Percentiles rank a stretch among this genome's conserved stretches.
Evolutionary conservation across 2,888 invertebrate species (phyloP).

Genomic region (Caenorhabditis zanzibari): DNA sequence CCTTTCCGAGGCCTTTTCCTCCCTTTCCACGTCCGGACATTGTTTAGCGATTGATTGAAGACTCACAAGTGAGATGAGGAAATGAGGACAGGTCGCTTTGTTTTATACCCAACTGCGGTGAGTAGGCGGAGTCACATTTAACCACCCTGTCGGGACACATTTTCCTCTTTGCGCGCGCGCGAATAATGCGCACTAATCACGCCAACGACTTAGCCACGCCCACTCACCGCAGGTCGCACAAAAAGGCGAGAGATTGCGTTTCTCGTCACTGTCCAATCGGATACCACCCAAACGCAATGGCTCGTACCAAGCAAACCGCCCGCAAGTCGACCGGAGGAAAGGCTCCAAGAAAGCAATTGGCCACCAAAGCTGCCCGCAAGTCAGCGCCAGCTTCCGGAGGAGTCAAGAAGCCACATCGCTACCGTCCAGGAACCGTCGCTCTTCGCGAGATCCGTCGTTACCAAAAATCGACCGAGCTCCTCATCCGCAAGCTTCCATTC

Average conservation of each 20-base stretch:
- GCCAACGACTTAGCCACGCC: too few relatives aligned
- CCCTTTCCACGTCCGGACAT: conserved; percentile 92
- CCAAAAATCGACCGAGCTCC: conserved; percentile 89
- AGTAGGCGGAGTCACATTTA: too few relatives aligned
- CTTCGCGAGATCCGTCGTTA: conserved; percentile 97
- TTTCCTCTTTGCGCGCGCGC: too few relatives aligned
- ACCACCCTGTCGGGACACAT: too few relatives aligned
- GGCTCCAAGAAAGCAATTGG: conserved; percentile 75
- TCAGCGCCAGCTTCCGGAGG: conserved; percentile 94
- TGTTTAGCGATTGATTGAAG: conserved; percentile 14
- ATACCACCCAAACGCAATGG: conserved; percentile 56
- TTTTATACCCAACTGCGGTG: too few relatives aligned
- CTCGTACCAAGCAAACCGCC: conserved; percentile 77
- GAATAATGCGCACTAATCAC: too few relatives aligned
- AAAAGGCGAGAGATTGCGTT: too few relatives aligned
- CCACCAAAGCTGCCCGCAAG: conserved; percentile 88
- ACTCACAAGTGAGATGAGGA: too few relatives aligned
- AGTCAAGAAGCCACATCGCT: conserved; percentile 94
- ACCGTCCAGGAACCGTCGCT: conserved; percentile 95
- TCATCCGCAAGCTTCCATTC: conserved; percentile 84
- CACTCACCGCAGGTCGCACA: too few relatives aligned
- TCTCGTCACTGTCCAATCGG: conserved; percentile 12
- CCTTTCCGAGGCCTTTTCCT: conserved; percentile 90
- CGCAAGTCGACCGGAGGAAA: conserved; percentile 77
- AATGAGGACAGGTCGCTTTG: too few relatives aligned